phyloP scores from a whole-genome alignment of 2,797 vertebrate genomes.

The Petrocephalus sullivani region DNA sequence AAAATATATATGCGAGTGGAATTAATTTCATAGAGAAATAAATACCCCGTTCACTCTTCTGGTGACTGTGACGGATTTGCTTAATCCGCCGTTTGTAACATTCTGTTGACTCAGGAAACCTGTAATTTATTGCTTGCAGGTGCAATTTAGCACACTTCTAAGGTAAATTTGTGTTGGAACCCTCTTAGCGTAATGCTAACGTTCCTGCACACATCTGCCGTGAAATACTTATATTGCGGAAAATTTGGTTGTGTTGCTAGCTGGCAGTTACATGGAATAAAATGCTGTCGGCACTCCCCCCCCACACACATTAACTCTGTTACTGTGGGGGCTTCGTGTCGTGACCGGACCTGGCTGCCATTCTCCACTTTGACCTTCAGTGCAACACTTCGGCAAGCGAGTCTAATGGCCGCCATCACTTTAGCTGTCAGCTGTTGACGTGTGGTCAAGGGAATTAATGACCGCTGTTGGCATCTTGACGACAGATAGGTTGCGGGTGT shows the following conservation, averaged over 20 bases:
- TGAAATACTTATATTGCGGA: not conserved
- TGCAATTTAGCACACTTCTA: not conserved
- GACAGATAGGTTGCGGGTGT: not conserved
- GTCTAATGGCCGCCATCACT: conserved; percentile 37
- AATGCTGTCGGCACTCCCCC: not conserved
- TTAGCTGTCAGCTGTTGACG: conserved; percentile 32
- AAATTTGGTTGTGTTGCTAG: not conserved
- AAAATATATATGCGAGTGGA: not conserved
- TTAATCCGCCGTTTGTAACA: not conserved
- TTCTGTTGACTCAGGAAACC: not conserved
- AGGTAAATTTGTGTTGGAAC: not conserved
- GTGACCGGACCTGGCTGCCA: conserved; percentile 11
- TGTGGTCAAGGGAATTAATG: not conserved
- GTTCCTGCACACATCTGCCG: not conserved
- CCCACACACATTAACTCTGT: not conserved
- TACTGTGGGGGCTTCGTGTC: conserved; percentile 19
- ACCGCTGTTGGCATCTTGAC: not conserved
- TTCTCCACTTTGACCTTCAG: conserved; percentile 32
- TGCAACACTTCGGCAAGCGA: conserved; percentile 29
- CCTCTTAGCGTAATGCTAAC: not conserved
- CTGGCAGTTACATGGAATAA: not conserved
- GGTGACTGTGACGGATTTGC: not conserved
- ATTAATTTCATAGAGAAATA: not conserved
- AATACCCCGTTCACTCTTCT: not conserved
- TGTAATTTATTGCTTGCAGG: conserved; percentile 5